These are phyloP conservation scores for Capitulum mitella DNA, from an alignment of 2,888 invertebrate genomes.

Conservation along the genomic window DNA sequence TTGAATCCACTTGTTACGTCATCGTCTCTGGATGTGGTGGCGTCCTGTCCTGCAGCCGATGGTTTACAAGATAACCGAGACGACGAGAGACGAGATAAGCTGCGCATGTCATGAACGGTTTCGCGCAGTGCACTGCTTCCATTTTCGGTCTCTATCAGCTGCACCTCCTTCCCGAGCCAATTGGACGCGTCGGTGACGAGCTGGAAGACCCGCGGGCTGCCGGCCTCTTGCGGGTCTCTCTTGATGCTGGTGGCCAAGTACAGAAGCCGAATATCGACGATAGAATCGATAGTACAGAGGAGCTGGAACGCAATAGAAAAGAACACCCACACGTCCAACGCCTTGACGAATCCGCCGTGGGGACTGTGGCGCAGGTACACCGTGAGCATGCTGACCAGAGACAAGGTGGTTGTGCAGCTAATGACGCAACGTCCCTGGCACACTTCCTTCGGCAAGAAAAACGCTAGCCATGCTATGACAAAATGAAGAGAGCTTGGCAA, in stretches of 20 bases:
- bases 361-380: background rate
- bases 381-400: background rate
- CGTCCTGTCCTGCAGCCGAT: background rate
- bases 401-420: background rate
- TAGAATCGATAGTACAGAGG: background rate
- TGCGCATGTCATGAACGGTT: background rate
- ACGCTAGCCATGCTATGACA: background rate
- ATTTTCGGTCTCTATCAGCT: background rate
- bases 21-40: background rate
- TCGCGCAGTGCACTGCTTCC: background rate
- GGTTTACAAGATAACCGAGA: background rate
- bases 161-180: background rate
- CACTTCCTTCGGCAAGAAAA: slow-evolving; percentile 5
- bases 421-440: background rate
- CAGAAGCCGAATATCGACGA: background rate
- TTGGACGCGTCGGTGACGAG: background rate
- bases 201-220: background rate
- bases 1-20: background rate
- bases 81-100: background rate
- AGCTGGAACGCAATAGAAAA: background rate
- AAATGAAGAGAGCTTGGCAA: background rate
- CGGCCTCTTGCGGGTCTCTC: background rate
- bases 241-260: background rate
- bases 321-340: background rate
- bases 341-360: background rate